These are phyloP conservation scores for Cervus canadensis DNA, from an alignment of 2,113 vertebrate genomes.

Conservation along the genomic window DNA sequence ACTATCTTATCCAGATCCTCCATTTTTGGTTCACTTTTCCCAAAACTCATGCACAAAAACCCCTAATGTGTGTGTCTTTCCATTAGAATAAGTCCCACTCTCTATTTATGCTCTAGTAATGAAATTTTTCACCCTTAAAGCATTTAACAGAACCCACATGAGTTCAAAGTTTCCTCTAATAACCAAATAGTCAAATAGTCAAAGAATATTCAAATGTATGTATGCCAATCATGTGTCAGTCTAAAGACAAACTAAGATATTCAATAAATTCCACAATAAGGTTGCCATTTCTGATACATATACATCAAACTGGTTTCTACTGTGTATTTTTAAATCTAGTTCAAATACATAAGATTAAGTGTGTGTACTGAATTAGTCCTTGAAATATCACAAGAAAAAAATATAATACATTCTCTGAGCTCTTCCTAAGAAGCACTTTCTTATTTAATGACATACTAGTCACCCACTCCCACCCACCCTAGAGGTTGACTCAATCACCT, in stretches of 20 bases:
- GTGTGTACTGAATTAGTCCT: slow-evolving; percentile 17
- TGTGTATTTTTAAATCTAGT: slow-evolving; percentile 11
- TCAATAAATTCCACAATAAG: slow-evolving; percentile 19
- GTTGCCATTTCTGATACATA: not conserved
- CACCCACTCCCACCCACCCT: not conserved
- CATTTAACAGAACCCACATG: not conserved
- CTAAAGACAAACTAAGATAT: slow-evolving; percentile 6
- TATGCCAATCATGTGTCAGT: not conserved
- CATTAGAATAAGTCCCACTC: not conserved
- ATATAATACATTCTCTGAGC: not conserved
- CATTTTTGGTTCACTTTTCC: slow-evolving; percentile 1
- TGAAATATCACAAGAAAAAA: not conserved
- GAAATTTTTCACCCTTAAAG: not conserved
- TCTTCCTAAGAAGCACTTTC: not conserved
- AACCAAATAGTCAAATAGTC: not conserved
- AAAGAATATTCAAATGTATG: not conserved
- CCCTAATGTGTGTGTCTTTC: not conserved
- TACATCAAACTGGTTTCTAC: not conserved
- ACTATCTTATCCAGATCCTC: not conserved
- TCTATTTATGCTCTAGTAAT: not conserved
- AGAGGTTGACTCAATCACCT: not conserved
- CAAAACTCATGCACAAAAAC: not conserved
- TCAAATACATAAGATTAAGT: not conserved
- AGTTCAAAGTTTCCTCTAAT: not conserved
- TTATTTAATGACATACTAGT: not conserved